Conservation (phyloP, 2,888 invertebrate species). For the Alentia gelatinosa region DNA sequence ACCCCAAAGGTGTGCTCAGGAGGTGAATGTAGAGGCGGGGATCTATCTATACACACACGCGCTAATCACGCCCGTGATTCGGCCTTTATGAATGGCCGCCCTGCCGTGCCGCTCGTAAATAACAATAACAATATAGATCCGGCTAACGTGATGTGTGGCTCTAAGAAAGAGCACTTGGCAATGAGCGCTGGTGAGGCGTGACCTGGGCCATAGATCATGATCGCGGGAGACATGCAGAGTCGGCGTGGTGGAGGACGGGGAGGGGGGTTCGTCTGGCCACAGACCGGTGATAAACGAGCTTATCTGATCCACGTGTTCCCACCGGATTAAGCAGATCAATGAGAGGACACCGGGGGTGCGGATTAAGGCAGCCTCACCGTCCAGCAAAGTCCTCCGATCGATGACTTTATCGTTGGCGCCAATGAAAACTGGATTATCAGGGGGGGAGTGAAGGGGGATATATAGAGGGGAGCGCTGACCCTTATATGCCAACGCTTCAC, state of each 20-base stretch:
- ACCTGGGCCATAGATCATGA: not conserved
- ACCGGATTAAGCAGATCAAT: not conserved
- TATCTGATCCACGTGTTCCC: not conserved
- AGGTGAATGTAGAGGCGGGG: not conserved
- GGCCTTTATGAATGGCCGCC: not conserved
- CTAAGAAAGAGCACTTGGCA: not conserved
- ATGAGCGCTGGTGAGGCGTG: not conserved
- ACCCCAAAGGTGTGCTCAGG: not conserved
- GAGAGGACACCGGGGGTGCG: not conserved
- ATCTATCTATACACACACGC: not conserved
- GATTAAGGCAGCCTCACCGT: not conserved
- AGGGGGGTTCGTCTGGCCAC: not conserved
- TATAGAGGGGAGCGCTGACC: no score
- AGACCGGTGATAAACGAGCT: not conserved
- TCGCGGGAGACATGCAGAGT: not conserved
- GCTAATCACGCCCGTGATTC: not conserved
- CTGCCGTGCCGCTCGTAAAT: not conserved
- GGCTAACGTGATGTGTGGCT: not conserved
- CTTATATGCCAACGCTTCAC: no score
- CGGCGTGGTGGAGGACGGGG: not conserved
- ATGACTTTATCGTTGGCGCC: not conserved
- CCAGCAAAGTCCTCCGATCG: not conserved
- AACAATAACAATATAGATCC: not conserved
- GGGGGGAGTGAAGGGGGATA: not conserved
- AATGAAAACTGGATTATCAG: not conserved